Evolutionary conservation across 2,888 invertebrate species (phyloP).

Genomic region (Acutogordius australiensis): DNA sequence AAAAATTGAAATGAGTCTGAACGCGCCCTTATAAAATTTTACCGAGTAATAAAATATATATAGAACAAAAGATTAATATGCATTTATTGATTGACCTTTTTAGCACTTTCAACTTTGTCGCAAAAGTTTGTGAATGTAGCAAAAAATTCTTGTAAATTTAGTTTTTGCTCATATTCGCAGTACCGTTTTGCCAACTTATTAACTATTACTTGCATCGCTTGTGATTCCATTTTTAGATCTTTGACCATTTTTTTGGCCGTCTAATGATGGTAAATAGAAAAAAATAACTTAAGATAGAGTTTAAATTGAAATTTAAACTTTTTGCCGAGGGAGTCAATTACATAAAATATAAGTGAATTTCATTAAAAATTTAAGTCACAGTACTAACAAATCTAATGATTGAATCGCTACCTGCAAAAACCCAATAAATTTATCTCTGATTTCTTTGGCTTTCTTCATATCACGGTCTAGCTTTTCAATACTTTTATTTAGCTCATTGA

Average conservation of each 20-base stretch:
- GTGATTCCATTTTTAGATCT: slow-evolving; percentile 17
- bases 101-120: slow-evolving; percentile 23
- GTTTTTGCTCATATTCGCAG: slow-evolving; percentile 26
- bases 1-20: too few species aligned
- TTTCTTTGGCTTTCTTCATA: slow-evolving; percentile 12
- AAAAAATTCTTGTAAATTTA: slow-evolving; percentile 26
- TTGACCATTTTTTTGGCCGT: background rate
- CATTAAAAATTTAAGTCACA: too few species aligned
- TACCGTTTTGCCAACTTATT: slow-evolving; percentile 24
- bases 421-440: background rate
- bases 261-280: too few species aligned
- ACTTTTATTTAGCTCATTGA: background rate
- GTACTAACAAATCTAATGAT: too few species aligned
- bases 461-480: background rate
- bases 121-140: slow-evolving; percentile 24
- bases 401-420: background rate
- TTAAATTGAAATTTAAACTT: too few species aligned
- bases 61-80: too few species aligned
- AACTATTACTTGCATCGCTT: slow-evolving; percentile 20
- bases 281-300: too few species aligned
- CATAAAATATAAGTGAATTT: too few species aligned
- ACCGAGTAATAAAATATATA: too few species aligned
- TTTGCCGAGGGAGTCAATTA: too few species aligned
- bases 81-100: slow-evolving; percentile 20
- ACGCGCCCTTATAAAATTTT: too few species aligned